phyloP scores from a whole-genome alignment of 2,797 vertebrate species.

The Benthosema pterotum region DNA sequence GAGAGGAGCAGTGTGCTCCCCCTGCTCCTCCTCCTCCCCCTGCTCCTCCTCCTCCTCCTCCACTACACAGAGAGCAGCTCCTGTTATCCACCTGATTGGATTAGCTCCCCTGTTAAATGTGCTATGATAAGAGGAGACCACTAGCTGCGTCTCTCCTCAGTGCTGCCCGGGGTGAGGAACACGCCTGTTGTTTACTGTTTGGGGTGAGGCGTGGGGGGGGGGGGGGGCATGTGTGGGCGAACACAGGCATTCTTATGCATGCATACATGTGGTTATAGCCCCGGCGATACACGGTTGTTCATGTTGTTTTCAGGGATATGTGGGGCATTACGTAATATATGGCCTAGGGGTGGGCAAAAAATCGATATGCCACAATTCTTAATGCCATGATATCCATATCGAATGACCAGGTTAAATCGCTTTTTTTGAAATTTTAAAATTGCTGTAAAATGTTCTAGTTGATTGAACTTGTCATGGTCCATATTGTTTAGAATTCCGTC shows the following conservation, averaged over 20 bases:
- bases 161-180: conserved; percentile 31
- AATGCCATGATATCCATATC: too few species aligned
- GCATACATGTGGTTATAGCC: conserved; percentile 9
- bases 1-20: conserved; percentile 47
- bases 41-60: conserved; percentile 73
- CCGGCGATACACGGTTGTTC: not conserved
- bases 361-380: too few species aligned
- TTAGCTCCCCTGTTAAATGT: conserved; percentile 81
- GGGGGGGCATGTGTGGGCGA: conserved; percentile 5
- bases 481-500: too few species aligned
- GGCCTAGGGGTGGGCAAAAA: too few species aligned
- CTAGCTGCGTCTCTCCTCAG: conserved; percentile 62
- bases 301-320: not conserved
- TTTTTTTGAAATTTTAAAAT: too few species aligned
- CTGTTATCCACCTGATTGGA: conserved; percentile 83
- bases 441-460: too few species aligned
- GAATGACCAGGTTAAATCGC: too few species aligned
- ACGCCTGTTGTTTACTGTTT: not conserved
- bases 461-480: too few species aligned
- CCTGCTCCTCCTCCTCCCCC: conserved; percentile 76
- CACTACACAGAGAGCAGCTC: conserved; percentile 67
- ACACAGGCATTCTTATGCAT: conserved; percentile 56
- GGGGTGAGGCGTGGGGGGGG: conserved; percentile 33
- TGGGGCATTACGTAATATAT: too few species aligned
- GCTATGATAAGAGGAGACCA: conserved; percentile 78